phyloP scores from a whole-genome alignment of 2,888 invertebrate species.

The Agrochola lota region DNA sequence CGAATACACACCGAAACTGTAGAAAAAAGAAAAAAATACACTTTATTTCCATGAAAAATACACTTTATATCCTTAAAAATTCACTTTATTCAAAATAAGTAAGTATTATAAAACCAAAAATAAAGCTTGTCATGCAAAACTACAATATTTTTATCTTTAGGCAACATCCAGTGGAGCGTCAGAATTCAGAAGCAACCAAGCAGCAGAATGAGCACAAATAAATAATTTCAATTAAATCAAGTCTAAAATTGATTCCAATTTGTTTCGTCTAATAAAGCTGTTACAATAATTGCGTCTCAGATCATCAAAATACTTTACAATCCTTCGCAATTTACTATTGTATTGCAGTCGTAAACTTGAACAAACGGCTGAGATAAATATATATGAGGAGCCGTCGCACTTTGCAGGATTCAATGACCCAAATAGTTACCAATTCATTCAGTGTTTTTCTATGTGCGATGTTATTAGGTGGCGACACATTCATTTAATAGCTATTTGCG shows the following conservation, averaged over 20 bases:
- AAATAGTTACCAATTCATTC: conserved; percentile 77
- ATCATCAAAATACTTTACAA: conserved; percentile 40
- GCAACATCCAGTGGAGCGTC: background rate
- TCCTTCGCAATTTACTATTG: conserved; percentile 26
- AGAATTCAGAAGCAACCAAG: conserved; percentile 12
- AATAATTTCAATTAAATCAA: conserved; percentile 45
- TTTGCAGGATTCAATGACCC: conserved; percentile 75
- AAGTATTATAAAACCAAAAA: background rate
- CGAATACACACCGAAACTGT: conserved; percentile 10
- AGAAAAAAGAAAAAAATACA: conserved; percentile 3
- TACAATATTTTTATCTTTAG: background rate
- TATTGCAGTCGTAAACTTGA: conserved; percentile 44
- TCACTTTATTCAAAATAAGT: background rate
- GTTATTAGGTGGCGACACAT: conserved; percentile 71
- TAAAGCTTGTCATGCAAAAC: conserved; percentile 13
- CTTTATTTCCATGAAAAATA: background rate
- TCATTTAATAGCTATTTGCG: conserved; percentile 73
- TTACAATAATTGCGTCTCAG: conserved; percentile 44
- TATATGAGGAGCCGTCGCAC: conserved; percentile 37
- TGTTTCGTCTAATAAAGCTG: conserved; percentile 43
- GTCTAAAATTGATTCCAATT: conserved; percentile 37
- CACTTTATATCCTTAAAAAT: background rate
- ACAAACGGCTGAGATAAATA: conserved; percentile 40
- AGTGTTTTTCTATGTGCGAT: conserved; percentile 73
- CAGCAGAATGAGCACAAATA: conserved; percentile 30